Conservation (phyloP, 2,888 invertebrate species). For the Drosophila bunnanda region DNA sequence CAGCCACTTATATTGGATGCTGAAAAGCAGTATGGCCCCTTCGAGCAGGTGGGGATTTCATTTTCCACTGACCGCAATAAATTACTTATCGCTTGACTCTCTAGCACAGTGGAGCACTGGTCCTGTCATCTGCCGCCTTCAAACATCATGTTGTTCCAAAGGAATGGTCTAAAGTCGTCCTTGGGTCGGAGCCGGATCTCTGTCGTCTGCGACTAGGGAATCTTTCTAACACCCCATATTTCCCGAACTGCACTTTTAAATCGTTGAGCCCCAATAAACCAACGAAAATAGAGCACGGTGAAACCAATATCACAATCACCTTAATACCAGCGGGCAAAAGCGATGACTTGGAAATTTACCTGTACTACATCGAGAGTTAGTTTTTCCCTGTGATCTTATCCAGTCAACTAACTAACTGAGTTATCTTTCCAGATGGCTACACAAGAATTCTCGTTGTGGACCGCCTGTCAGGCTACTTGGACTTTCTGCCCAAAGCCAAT, state of each 20-base stretch:
- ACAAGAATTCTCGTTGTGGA: conserved; percentile 48
- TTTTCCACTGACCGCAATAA: neutral
- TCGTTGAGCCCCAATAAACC: conserved; percentile 36
- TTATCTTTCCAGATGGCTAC: conserved; percentile 35
- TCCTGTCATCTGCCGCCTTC: conserved; percentile 60
- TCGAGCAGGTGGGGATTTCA: conserved; percentile 44
- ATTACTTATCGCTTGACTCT: neutral
- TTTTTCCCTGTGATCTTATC: neutral
- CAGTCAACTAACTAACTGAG: neutral
- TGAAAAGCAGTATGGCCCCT: conserved; percentile 39
- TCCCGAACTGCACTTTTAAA: conserved; percentile 8
- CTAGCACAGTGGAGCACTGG: conserved; percentile 56
- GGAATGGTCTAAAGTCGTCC: conserved; percentile 45
- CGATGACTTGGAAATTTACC: neutral
- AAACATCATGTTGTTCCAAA: conserved; percentile 33
- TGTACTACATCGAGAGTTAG: conserved; percentile 60
- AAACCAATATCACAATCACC: conserved; percentile 32
- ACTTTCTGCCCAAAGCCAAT: conserved; percentile 58
- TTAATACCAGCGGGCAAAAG: conserved; percentile 46
- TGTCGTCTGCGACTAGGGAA: conserved; percentile 4
- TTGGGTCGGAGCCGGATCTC: conserved; percentile 52
- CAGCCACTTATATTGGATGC: conserved; percentile 58
- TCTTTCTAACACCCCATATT: neutral
- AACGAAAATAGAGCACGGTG: conserved; percentile 11
- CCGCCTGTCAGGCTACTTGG: conserved; percentile 37